phyloP scores from a whole-genome alignment of 2,888 invertebrate species.

The Brachypalpus laphriformis region DNA sequence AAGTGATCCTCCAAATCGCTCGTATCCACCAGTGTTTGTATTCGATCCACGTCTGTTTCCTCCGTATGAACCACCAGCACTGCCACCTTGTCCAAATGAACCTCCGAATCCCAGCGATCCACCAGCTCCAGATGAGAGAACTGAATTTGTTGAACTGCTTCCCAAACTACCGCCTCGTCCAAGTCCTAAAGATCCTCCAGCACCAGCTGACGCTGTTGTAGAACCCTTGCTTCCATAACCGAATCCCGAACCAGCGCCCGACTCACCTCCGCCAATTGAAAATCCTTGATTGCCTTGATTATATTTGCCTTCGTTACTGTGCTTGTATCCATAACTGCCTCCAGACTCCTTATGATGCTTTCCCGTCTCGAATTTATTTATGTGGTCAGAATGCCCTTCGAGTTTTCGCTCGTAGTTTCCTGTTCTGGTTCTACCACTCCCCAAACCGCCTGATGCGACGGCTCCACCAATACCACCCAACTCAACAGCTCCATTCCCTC shows the following conservation, averaged over 20 bases:
- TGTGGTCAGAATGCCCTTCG: background rate
- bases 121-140: background rate
- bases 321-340: background rate
- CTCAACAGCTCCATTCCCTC: background rate
- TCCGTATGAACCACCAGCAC: background rate
- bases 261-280: background rate
- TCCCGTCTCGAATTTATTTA: background rate
- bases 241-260: no score
- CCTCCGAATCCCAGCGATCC: no score
- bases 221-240: background rate
- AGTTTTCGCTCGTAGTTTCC: background rate
- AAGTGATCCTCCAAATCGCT: background rate
- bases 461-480: background rate
- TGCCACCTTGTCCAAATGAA: background rate
- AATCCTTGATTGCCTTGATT: background rate
- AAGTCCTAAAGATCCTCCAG: slow-evolving; percentile 15
- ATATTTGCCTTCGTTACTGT: background rate
- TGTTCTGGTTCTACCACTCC: background rate
- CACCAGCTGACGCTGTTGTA: background rate
- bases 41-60: background rate
- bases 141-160: background rate
- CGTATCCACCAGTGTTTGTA: background rate
- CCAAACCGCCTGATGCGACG: background rate
- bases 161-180: slow-evolving; percentile 21
- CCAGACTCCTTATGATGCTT: background rate